A percentile compares a stretch with the other conserved stretches of the same genome.
These are phyloP conservation scores for Petrolisthes cinctipes DNA, from an alignment of 2,888 invertebrate species.

Conservation along the genomic window DNA sequence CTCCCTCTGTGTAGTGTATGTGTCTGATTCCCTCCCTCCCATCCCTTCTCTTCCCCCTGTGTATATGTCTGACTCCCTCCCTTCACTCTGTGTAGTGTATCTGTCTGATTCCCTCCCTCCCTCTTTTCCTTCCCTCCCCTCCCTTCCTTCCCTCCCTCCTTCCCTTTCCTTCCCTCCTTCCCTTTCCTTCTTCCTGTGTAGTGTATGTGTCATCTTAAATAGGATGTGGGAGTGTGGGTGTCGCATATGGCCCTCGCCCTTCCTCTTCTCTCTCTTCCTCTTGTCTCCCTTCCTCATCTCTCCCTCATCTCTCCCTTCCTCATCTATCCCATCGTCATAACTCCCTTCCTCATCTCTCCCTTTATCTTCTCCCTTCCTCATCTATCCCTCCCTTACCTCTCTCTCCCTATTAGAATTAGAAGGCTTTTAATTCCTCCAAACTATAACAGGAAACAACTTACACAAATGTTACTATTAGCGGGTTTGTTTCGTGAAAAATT, in stretches of 20 bases:
- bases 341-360: neutral
- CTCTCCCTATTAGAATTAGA: neutral
- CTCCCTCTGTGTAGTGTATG: too few species aligned
- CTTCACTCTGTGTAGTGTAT: neutral
- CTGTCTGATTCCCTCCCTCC: neutral
- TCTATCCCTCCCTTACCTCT: neutral
- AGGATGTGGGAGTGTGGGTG: too few species aligned
- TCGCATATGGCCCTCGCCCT: neutral
- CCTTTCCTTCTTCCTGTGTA: neutral
- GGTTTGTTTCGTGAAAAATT: too few species aligned
- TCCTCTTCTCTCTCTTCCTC: neutral
- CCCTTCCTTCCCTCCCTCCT: neutral
- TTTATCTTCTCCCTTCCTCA: neutral
- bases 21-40: constrained; percentile 10
- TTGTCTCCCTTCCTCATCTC: neutral
- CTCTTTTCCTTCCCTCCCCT: neutral
- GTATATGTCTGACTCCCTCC: neutral
- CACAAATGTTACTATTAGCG: too few species aligned
- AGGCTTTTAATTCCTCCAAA: too few species aligned
- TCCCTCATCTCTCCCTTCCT: neutral
- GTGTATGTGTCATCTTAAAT: too few species aligned
- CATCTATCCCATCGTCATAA: neutral
- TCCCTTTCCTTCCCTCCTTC: neutral
- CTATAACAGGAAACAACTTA: too few species aligned
- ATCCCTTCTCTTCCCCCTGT: neutral